Conservation (phyloP, 2,888 invertebrate species). For the Elysia crispata region DNA sequence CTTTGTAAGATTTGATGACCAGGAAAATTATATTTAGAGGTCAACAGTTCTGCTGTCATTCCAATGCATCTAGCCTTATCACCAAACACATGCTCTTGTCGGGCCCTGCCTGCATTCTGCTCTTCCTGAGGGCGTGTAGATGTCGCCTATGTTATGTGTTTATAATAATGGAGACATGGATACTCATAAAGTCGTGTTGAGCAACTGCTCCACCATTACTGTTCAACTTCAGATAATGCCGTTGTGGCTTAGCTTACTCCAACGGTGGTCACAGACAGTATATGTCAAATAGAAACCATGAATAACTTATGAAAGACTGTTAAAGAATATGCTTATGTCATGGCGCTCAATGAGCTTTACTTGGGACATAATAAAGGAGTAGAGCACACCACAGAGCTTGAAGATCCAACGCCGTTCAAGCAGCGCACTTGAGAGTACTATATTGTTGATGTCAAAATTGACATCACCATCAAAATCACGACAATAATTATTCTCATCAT, state of each 20-base stretch:
- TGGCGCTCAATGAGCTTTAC: not conserved
- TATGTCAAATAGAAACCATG: not conserved
- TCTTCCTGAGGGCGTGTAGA: too few species aligned
- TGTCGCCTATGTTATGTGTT: not conserved
- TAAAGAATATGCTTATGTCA: not conserved
- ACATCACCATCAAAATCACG: too few species aligned
- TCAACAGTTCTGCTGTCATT: too few species aligned
- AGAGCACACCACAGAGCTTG: not conserved
- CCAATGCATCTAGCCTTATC: too few species aligned
- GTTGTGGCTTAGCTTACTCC: not conserved
- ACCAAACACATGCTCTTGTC: too few species aligned
- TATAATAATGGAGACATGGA: not conserved
- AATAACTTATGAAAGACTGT: not conserved
- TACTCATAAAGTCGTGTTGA: not conserved
- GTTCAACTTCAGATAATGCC: not conserved
- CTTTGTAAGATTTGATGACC: too few species aligned
- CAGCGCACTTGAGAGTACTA: too few species aligned
- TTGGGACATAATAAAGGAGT: too few species aligned
- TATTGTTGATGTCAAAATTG: too few species aligned
- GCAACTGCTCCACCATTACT: not conserved
- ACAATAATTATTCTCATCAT: too few species aligned
- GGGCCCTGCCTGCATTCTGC: too few species aligned
- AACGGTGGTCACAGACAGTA: not conserved
- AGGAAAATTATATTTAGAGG: too few species aligned
- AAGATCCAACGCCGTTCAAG: slow-evolving; percentile 45